phyloP scores from a whole-genome alignment of 1,140 invertebrate species.

The Drosophila watanabei region DNA sequence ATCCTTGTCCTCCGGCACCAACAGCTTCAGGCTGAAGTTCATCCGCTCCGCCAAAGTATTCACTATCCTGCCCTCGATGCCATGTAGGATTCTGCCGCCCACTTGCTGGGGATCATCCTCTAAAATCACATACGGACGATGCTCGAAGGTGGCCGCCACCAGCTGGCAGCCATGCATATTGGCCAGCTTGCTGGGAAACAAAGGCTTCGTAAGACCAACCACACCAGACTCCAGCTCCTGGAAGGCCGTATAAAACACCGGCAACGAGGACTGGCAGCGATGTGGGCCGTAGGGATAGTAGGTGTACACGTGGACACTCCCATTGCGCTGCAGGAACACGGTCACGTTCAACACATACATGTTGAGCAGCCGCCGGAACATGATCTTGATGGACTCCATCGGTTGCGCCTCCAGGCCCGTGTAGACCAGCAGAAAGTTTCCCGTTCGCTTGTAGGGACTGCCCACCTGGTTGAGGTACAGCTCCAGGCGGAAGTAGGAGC shows the following conservation, averaged over 20 bases:
- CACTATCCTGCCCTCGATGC: slow-evolving; percentile 72
- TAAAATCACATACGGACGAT: slow-evolving; percentile 54
- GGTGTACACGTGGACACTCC: slow-evolving; percentile 62
- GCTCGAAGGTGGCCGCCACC: slow-evolving; percentile 50
- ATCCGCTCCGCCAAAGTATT: slow-evolving; percentile 56
- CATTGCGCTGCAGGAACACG: slow-evolving; percentile 50
- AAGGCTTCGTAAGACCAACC: slow-evolving; percentile 15
- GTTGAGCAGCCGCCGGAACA: slow-evolving; percentile 66
- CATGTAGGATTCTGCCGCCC: slow-evolving; percentile 19
- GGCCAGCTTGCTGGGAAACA: slow-evolving; percentile 60
- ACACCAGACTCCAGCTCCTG: slow-evolving; percentile 1
- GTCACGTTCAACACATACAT: slow-evolving; percentile 75
- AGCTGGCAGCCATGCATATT: slow-evolving; percentile 63
- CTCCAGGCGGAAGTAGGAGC: slow-evolving; percentile 61
- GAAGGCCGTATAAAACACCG: slow-evolving; percentile 63
- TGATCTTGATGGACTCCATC: slow-evolving; percentile 48
- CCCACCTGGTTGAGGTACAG: slow-evolving; percentile 36
- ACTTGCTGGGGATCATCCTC: not conserved
- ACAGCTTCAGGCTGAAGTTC: slow-evolving; percentile 65
- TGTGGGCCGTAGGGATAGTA: slow-evolving; percentile 71
- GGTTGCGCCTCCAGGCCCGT: slow-evolving; percentile 61
- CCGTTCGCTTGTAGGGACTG: slow-evolving; percentile 66
- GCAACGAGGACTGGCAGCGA: slow-evolving; percentile 63
- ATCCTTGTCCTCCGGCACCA: slow-evolving; percentile 38
- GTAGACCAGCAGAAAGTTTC: slow-evolving; percentile 68